A percentile compares a stretch with the other conserved stretches of the same genome.
phyloP scores from a whole-genome alignment of 92 coral and sea anemone genomes.

The Siderastrea siderea region DNA sequence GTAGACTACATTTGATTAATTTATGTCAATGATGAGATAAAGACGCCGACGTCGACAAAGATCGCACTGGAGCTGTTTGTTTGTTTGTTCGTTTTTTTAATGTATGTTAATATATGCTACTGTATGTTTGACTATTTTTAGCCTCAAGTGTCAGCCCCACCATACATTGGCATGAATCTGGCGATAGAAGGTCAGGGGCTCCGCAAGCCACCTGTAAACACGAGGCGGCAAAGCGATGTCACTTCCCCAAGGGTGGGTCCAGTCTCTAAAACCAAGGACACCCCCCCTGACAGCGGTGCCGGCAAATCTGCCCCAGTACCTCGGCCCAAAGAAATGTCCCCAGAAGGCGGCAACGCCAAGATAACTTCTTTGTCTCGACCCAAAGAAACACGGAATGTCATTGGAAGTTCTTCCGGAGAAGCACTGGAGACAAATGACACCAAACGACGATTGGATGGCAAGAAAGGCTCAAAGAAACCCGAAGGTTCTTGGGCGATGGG shows the following conservation, averaged over 20 bases:
- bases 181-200: constrained; percentile 89
- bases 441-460: constrained; percentile 20
- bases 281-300: not conserved
- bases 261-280: constrained; percentile 10
- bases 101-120: not conserved
- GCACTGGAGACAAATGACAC: not conserved
- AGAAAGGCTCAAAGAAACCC: constrained; percentile 31
- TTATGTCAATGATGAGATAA: no score
- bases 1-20: no score
- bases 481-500: constrained; percentile 88
- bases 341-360: constrained; percentile 38
- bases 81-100: not conserved
- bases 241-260: constrained; percentile 12
- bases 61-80: no score
- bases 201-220: constrained; percentile 54
- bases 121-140: constrained; percentile 31
- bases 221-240: constrained; percentile 26
- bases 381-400: constrained; percentile 60
- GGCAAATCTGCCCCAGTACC: constrained; percentile 53
- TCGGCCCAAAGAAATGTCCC: constrained; percentile 63
- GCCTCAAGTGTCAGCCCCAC: constrained; percentile 95
- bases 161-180: constrained; percentile 93
- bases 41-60: no score
- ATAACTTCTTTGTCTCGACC: constrained; percentile 69
- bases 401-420: constrained; percentile 41